phyloP scores from a whole-genome alignment of 2,797 vertebrate species.

The Rhinella marina region DNA sequence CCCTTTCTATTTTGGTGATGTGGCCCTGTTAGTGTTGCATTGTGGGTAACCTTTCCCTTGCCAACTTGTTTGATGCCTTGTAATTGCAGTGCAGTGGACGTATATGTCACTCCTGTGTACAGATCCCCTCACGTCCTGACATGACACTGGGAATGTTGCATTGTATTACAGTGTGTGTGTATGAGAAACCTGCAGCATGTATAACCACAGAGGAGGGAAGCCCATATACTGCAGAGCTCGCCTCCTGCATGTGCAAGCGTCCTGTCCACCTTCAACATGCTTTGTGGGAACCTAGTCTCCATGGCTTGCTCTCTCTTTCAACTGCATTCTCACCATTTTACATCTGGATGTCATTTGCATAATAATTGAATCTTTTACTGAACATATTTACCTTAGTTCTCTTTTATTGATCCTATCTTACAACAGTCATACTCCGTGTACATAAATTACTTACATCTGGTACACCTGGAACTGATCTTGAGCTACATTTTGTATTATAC shows the following conservation, averaged over 20 bases:
- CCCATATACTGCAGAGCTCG: not conserved
- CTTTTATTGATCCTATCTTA: not conserved
- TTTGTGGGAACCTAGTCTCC: not conserved
- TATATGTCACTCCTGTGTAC: not conserved
- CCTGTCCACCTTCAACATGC: not conserved
- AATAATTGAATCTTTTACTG: too few relatives aligned
- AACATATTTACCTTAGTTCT: too few relatives aligned
- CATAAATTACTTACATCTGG: not conserved
- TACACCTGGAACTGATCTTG: not conserved
- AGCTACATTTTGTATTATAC: not conserved
- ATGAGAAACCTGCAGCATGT: not conserved
- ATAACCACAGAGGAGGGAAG: not conserved
- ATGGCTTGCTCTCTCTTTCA: not conserved
- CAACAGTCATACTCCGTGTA: not conserved
- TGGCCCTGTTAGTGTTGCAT: constrained; percentile 39
- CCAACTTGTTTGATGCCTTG: constrained; percentile 22
- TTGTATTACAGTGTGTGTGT: not conserved
- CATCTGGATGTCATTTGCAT: too few relatives aligned
- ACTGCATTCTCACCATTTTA: not conserved
- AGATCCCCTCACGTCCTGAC: not conserved
- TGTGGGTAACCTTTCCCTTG: constrained; percentile 25
- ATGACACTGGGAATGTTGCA: not conserved
- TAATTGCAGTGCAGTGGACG: constrained; percentile 17
- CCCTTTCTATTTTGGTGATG: constrained; percentile 12
- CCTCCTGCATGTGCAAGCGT: not conserved